A percentile compares a stretch with the other conserved stretches of the same genome.
These are phyloP conservation scores for Aphaenogaster ashmeadi DNA, from an alignment of 1,140 invertebrate species.

Conservation along the genomic window DNA sequence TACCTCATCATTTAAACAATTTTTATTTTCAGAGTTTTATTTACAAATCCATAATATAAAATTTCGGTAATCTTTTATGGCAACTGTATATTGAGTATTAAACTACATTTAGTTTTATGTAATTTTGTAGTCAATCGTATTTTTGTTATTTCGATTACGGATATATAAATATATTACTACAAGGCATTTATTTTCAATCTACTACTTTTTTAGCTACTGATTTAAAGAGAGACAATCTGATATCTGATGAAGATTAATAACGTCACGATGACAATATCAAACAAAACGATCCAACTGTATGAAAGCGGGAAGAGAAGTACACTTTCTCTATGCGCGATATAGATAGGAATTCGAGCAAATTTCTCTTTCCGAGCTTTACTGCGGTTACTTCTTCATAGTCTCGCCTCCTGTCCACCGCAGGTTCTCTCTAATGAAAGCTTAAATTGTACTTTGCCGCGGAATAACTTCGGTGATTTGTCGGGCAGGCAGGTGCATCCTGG, in stretches of 20 bases:
- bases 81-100: neutral
- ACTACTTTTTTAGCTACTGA: neutral
- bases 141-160: constrained; percentile 8
- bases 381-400: constrained; percentile 54
- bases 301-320: constrained; percentile 40
- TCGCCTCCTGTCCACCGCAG: constrained; percentile 41
- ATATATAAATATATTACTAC: neutral
- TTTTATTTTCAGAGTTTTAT: neutral
- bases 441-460: constrained; percentile 56
- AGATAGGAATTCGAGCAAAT: constrained; percentile 75
- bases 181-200: neutral
- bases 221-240: constrained; percentile 1
- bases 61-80: neutral
- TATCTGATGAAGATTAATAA: constrained; percentile 42
- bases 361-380: constrained; percentile 59
- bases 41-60: neutral
- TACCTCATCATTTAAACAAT: neutral
- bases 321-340: constrained; percentile 70
- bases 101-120: neutral
- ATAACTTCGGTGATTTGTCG: constrained; percentile 73
- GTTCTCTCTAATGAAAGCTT: constrained; percentile 69
- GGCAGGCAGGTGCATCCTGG: constrained; percentile 77
- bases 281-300: constrained; percentile 32
- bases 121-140: neutral
- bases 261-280: constrained; percentile 41